Evolutionary conservation across 2,888 invertebrate genomes (phyloP), one percentile per base, ranked within the genome.

Genomic region (Tetrapedia diversipes): DNA sequence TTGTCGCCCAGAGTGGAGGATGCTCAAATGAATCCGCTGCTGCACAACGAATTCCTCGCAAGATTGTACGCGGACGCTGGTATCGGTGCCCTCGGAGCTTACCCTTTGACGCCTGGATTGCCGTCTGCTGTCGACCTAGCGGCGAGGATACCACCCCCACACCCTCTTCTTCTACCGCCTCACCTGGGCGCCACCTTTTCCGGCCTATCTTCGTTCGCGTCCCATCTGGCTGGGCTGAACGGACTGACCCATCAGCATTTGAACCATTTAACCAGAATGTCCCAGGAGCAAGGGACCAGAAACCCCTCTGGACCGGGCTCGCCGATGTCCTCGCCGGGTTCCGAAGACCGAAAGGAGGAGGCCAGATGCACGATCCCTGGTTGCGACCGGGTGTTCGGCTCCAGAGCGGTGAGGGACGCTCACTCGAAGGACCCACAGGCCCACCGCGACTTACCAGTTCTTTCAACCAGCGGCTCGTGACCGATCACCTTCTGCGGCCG

Each of bases 31-130:
- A 92, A 90, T 77, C 91, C 95, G 39, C 93, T 95, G 69, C 93
- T 97, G 51, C 97, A 97, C 91, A 95, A 95, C 70, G 97, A 97
- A 88, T 94, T 97, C 63, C 93, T 97, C 69, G 95, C 96, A 0
- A 94, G 96, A 80, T 93, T 96, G 22, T 97, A 96, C 89, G 96
- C 96, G 4, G 95, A 95, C 64, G 94, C 95, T 0, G 92, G 89
- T 0, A 89, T 90, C 43, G 84, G 89, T 7, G 86, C 87, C 29
- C 81, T 91, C 7, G 89, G 89, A 0, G 91, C 92, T 41, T 93
- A 93, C 66, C 93, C 93, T 43, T 86, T 93, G 56, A 90, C 91
- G 2, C 91, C 92, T 6, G 92, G 92, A 4, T 92, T 93, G 14
- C 81, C 87, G 0, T 83, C 89, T 0, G 87, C 87, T 1, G 85